Evolutionary conservation across 2,797 vertebrate species (phyloP), one percentile per base, ranked within the genome.

Genomic region (Microctenopoma lineatum): DNA sequence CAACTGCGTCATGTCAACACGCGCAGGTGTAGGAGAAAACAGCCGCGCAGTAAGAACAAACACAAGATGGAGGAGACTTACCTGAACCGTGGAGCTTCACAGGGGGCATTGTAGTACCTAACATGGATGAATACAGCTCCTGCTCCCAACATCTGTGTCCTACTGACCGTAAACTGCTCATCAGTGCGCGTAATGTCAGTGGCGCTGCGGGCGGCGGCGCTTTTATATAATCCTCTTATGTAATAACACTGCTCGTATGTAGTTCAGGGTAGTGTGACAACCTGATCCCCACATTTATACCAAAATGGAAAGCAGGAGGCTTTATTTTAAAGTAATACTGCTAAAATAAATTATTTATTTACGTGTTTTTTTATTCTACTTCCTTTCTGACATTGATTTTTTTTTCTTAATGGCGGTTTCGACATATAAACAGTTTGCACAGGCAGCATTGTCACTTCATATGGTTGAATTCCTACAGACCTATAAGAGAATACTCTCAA

Each of bases 61-160:
- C 13, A 1, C 3, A n/a, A 7, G 18, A 9, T 5, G 13, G 3
- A 27, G 32, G 5, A 57, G 25, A 9, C 73, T 65, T 55, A 90
- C 88, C 85, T 75, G 69, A 12, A 14, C 11, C 8, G 1, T 68
- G 14, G 3, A 15, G 42, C 47, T 56, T 63, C 14, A 71, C 62
- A 0, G 62, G 14, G 10, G 75, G 4, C 88, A 89, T 90, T 52
- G 6, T 7, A 3, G 18, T 0, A 13, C 13, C 3, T 2, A 5
- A 1, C 1, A 9, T 15, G 9, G 46, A 41, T 68, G 54, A 57
- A 69, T 18, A 7, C 15, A 5, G 50, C 21, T 25, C 8, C 57
- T 45, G 14, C 11, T 55, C 18, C 52, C 15, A 42, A 1, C 27
- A 16, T 45, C 63, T 38, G 50, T 10, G 16, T 44, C n/a, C 80